A percentile compares a stretch with the other conserved stretches of the same genome.
Evolutionary conservation across 2,888 invertebrate genomes (phyloP).

Genomic region (Caenorhabditis sp.): DNA sequence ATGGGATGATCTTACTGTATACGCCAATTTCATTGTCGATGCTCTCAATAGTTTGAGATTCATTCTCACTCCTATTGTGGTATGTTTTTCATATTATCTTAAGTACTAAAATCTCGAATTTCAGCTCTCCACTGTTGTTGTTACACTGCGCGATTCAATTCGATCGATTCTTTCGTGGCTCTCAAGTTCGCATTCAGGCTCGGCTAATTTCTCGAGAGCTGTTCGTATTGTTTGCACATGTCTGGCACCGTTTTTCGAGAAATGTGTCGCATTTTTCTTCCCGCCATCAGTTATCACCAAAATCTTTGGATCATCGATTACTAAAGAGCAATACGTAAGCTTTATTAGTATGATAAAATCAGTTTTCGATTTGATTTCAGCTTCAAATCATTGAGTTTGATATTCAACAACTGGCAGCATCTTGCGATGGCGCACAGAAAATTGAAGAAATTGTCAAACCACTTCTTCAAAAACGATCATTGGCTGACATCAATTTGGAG

Average conservation of each 20-base stretch:
- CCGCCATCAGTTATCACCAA: constrained; percentile 37
- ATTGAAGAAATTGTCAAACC: constrained; percentile 48
- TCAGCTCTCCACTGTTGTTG: constrained; percentile 40
- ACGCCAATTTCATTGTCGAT: constrained; percentile 62
- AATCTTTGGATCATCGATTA: constrained; percentile 44
- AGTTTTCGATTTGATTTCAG: constrained; percentile 21
- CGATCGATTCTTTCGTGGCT: constrained; percentile 52
- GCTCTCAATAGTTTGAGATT: constrained; percentile 65
- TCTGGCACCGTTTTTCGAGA: constrained; percentile 47
- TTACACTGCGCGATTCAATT: constrained; percentile 47
- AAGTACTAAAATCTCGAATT: not conserved
- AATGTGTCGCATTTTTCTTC: constrained; percentile 49
- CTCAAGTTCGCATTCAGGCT: constrained; percentile 36
- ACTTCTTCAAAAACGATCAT: constrained; percentile 38
- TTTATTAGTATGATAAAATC: not conserved
- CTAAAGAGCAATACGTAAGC: constrained; percentile 52
- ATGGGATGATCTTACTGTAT: constrained; percentile 69
- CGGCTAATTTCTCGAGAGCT: constrained; percentile 41
- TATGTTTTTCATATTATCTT: constrained; percentile 13
- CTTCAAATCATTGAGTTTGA: constrained; percentile 45
- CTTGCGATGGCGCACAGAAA: constrained; percentile 47
- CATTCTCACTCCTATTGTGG: constrained; percentile 57
- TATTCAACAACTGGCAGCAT: constrained; percentile 39
- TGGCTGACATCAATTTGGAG: constrained; percentile 49
- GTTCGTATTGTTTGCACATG: constrained; percentile 45